Evolutionary conservation across 2,797 vertebrate species (phyloP).

Genomic region (Sebastes paucispinis): DNA sequence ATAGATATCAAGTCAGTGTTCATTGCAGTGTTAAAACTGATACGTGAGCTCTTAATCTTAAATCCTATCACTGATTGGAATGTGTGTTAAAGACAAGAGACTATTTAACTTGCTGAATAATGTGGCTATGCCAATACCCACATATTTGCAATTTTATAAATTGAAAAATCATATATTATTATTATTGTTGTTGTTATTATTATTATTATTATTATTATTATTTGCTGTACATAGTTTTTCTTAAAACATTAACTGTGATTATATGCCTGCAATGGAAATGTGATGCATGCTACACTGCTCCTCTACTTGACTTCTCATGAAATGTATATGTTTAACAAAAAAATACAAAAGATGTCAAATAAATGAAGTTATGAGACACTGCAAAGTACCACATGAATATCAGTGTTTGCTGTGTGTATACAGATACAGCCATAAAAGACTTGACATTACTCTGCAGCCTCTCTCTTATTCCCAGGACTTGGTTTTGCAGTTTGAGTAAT

Average conservation of each 20-base stretch:
- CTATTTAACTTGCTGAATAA: constrained; percentile 53
- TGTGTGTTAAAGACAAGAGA: constrained; percentile 53
- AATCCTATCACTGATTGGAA: constrained; percentile 54
- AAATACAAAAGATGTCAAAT: constrained; percentile 67
- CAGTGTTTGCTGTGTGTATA: constrained; percentile 39
- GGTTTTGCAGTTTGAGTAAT: constrained; percentile 31
- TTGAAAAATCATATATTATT: constrained; percentile 42
- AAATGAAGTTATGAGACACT: constrained; percentile 61
- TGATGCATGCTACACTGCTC: constrained; percentile 81
- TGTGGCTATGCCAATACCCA: constrained; percentile 63
- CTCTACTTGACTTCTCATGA: constrained; percentile 76
- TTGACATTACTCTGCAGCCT: constrained; percentile 24
- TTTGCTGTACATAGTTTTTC: constrained; percentile 75
- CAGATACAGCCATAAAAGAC: constrained; percentile 9
- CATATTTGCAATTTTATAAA: constrained; percentile 76
- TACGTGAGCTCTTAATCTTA: constrained; percentile 54
- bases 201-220: constrained; percentile 51
- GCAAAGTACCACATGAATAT: constrained; percentile 53
- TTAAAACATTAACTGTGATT: constrained; percentile 75
- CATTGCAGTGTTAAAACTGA: constrained; percentile 72
- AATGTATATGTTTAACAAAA: constrained; percentile 77
- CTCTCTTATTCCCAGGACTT: constrained; percentile 12
- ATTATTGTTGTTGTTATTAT: constrained; percentile 47
- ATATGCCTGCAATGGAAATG: constrained; percentile 80
- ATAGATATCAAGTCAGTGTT: constrained; percentile 72